Conservation (phyloP, 2,113 vertebrate genomes). For the Gracilinanus agilis region DNA sequence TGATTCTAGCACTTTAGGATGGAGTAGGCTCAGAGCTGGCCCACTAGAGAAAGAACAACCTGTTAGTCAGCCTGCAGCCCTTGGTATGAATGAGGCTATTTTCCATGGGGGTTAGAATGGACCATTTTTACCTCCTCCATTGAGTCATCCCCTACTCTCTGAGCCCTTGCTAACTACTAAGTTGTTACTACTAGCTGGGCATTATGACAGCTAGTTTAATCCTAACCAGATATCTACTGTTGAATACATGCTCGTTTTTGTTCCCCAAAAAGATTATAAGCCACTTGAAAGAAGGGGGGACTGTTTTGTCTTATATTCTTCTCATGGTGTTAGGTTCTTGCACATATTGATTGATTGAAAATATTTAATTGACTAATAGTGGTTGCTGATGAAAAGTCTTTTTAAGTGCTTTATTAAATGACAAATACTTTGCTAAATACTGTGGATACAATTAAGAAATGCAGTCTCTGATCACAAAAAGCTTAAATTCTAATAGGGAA, state of each 20-base stretch:
- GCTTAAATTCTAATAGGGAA: neutral
- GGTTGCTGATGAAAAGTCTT: neutral
- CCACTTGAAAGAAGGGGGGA: neutral
- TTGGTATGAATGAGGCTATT: neutral
- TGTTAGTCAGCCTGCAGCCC: no score
- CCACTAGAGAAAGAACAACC: no score
- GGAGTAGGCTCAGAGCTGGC: neutral
- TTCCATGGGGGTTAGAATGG: neutral
- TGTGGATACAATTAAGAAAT: neutral
- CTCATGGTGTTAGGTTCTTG: neutral
- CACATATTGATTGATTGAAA: neutral
- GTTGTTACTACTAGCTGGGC: neutral
- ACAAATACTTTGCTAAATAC: neutral
- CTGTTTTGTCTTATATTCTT: neutral
- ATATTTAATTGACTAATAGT: neutral
- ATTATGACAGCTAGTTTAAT: neutral
- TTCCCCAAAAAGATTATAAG: neutral
- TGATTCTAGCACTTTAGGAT: neutral
- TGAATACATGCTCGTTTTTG: neutral
- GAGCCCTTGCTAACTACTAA: neutral
- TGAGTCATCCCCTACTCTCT: neutral
- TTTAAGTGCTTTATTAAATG: neutral
- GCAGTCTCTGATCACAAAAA: neutral
- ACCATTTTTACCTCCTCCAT: neutral
- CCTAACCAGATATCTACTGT: neutral